A percentile compares a stretch with the other conserved stretches of the same genome.
These are phyloP conservation scores for Zygaena filipendulae DNA, from an alignment of 2,888 invertebrate species.

Conservation along the genomic window DNA sequence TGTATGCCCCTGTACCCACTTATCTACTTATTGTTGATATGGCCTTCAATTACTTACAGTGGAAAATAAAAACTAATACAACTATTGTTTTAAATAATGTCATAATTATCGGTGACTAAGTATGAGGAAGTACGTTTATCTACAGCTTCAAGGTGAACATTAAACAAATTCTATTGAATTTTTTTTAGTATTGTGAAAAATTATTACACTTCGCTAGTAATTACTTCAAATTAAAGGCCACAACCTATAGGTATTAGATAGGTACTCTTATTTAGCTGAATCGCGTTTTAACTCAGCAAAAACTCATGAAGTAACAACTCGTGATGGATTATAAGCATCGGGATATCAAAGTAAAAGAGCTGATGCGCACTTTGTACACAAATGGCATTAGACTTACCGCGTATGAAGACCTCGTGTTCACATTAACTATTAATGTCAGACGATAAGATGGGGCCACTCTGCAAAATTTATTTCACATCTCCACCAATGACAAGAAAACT, in stretches of 20 bases:
- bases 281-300: no score
- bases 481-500: slow-evolving; percentile 68
- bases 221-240: no score
- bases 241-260: no score
- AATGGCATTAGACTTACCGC: slow-evolving; percentile 56
- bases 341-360: no score
- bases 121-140: slow-evolving; percentile 62
- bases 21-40: slow-evolving; percentile 39
- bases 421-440: slow-evolving; percentile 65
- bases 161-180: slow-evolving; percentile 31
- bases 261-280: no score
- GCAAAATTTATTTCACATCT: slow-evolving; percentile 69
- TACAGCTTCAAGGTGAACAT: slow-evolving; percentile 50
- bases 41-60: slow-evolving; percentile 46
- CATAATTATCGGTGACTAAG: slow-evolving; percentile 51
- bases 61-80: slow-evolving; percentile 63
- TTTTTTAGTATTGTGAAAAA: slow-evolving; percentile 12
- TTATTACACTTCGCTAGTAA: background rate
- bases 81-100: slow-evolving; percentile 62
- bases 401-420: slow-evolving; percentile 57
- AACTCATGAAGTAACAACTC: no score
- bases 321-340: no score
- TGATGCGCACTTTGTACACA: slow-evolving; percentile 37
- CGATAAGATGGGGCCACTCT: slow-evolving; percentile 70
- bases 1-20: no score